phyloP scores from a whole-genome alignment of 2,797 vertebrate species.

The Vespertilio murinus region DNA sequence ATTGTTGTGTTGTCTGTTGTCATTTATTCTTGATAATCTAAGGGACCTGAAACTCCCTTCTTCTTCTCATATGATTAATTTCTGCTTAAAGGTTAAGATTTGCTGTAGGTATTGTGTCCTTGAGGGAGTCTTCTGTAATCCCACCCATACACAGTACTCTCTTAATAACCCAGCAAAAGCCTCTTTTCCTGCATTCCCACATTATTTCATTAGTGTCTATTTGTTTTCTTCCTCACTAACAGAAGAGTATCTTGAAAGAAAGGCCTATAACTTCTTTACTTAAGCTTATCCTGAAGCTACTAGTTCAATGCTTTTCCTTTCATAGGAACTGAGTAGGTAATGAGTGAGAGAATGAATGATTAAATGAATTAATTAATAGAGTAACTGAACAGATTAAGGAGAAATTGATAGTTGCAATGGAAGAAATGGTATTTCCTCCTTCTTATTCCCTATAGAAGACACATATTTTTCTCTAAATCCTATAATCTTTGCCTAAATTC shows the following conservation, averaged over 20 bases:
- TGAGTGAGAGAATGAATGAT: background rate
- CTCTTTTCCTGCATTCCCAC: background rate
- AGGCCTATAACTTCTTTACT: background rate
- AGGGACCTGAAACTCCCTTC: background rate
- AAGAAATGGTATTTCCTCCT: background rate
- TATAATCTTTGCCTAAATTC: background rate
- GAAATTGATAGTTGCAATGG: background rate
- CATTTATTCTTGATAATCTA: background rate
- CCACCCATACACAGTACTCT: background rate
- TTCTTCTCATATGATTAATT: background rate
- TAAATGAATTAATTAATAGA: background rate
- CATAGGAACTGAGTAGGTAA: background rate
- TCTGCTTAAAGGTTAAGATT: background rate
- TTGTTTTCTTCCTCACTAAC: background rate
- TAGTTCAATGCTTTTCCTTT: background rate
- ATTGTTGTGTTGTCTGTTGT: background rate
- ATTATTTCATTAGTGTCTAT: background rate
- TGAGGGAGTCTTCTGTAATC: background rate
- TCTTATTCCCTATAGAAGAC: background rate
- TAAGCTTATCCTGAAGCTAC: background rate
- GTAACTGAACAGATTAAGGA: background rate
- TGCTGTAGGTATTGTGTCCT: background rate
- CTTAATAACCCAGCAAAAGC: background rate
- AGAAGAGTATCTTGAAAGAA: background rate
- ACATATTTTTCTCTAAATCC: background rate